These are phyloP conservation scores for Plodia interpunctella DNA, from an alignment of 1,140 invertebrate species.

Conservation along the genomic window DNA sequence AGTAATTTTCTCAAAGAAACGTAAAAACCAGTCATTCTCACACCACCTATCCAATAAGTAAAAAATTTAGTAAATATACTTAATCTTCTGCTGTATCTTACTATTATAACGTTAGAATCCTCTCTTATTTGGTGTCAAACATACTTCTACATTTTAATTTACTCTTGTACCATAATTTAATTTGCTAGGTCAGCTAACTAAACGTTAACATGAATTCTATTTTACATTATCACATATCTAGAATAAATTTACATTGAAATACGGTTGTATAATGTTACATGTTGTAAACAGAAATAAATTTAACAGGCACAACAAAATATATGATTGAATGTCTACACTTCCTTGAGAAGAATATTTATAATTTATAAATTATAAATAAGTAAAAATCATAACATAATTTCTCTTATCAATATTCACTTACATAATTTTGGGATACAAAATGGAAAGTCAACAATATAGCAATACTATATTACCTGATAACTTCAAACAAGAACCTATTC, in stretches of 20 bases:
- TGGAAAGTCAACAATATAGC: constrained; percentile 33
- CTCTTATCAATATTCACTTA: constrained; percentile 27
- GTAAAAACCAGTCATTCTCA: constrained; percentile 44
- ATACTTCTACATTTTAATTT: constrained; percentile 30
- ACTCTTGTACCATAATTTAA: constrained; percentile 37
- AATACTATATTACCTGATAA: constrained; percentile 29
- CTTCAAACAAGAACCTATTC: constrained; percentile 36
- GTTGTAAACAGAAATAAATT: constrained; percentile 11
- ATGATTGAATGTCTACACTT: constrained; percentile 44
- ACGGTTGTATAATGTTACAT: not conserved
- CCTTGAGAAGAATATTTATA: constrained; percentile 41
- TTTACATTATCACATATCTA: not conserved
- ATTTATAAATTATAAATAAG: constrained; percentile 28
- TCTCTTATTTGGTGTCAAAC: constrained; percentile 47
- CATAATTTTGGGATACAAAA: constrained; percentile 30
- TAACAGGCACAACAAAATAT: constrained; percentile 18
- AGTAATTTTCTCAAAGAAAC: constrained; percentile 44
- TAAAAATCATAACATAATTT: constrained; percentile 36
- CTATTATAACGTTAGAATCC: constrained; percentile 11
- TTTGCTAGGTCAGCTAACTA: constrained; percentile 18
- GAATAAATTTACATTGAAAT: not conserved
- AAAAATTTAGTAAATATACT: constrained; percentile 10
- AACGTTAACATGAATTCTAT: not conserved
- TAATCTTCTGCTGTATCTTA: constrained; percentile 7
- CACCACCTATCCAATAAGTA: not conserved